Evolutionary conservation across 2,113 vertebrate species (phyloP), one percentile per base, ranked within the genome.

Genomic region (Lamprotornis superbus): DNA sequence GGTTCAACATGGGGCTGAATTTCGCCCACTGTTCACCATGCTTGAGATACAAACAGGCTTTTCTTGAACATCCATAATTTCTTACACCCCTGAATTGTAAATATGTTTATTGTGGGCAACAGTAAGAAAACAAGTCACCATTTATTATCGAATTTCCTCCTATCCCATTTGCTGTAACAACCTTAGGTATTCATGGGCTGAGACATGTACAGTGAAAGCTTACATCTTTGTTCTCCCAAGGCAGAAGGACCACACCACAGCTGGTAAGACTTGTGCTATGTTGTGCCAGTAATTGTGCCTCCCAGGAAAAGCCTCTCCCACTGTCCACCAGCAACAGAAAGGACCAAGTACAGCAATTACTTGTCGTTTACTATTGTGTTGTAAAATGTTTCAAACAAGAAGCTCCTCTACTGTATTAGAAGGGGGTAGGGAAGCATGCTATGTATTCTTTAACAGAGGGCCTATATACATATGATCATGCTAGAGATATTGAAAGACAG

Each of bases 61-160:
- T 95, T 92, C 81, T 96, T 95, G 83, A 67, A 42, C 37, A 76
- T 53, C 56, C 50, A 5, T 37, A 37, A 40, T 96, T 96, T 96
- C 94, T 96, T 77, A 83, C 86, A 93, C 88, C 89, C 85, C 90
- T 84, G 94, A 80, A 64, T 79, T 79, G 92, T 92, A 97, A 97
- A 91, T 96, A 95, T 89, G 78, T 92, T 95, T 95, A 95, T 92
- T 97, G 79, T 97, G 81, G 85, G 77, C 81, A 93, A 91, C 30
- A 8, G 87, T 95, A 87, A 87, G 95, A 96, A 97, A 96, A 95
- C 94, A 95, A 95, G 73, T 49, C 69, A 56, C 46, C 68, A 76
- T 96, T 97, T 91, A 83, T 93, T 92, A 91, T 28, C 0, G 0
- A 63, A 87, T 92, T 93, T 95, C 85, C 65, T 78, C 50, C 53